These are phyloP conservation scores for Hemibagrus guttatus DNA, from an alignment of 2,797 vertebrate genomes.

Conservation along the genomic window DNA sequence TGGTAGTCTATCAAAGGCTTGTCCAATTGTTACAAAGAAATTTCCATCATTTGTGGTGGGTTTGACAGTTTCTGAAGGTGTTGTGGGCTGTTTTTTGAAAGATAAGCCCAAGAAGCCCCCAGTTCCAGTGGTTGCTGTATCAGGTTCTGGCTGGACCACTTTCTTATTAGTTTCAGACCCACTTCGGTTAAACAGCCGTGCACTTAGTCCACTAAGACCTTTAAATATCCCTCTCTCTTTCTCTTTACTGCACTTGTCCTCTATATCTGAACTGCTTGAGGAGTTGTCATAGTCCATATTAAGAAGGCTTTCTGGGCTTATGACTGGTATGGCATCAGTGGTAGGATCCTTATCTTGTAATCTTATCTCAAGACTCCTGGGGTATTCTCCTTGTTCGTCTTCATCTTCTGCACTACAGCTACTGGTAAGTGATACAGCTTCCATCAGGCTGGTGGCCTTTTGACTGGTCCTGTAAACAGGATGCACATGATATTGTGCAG, in stretches of 20 bases:
- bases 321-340: slow-evolving; percentile 5
- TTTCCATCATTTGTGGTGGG: slow-evolving; percentile 12
- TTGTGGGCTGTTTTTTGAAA: slow-evolving; percentile 20
- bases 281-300: slow-evolving; percentile 56
- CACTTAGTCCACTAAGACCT: slow-evolving; percentile 41
- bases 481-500: slow-evolving; percentile 55
- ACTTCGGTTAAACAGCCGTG: slow-evolving; percentile 39
- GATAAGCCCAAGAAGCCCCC: slow-evolving; percentile 6
- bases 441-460: slow-evolving; percentile 19
- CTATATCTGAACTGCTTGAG: slow-evolving; percentile 52
- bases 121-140: slow-evolving; percentile 20
- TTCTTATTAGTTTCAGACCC: slow-evolving; percentile 35
- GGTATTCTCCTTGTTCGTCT: slow-evolving; percentile 24
- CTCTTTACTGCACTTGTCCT: slow-evolving; percentile 22
- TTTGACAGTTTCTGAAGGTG: neutral
- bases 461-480: slow-evolving; percentile 53
- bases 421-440: slow-evolving; percentile 18
- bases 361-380: slow-evolving; percentile 46
- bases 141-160: slow-evolving; percentile 1
- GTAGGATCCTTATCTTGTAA: slow-evolving; percentile 31
- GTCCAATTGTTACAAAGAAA: slow-evolving; percentile 35
- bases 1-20: slow-evolving; percentile 27
- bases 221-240: slow-evolving; percentile 29
- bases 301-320: slow-evolving; percentile 38
- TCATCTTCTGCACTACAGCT: slow-evolving; percentile 50